Percentiles rank a stretch among this genome's conserved stretches.
Evolutionary conservation across 2,113 vertebrate genomes (phyloP).

Genomic region (Ceyx margarethae): DNA sequence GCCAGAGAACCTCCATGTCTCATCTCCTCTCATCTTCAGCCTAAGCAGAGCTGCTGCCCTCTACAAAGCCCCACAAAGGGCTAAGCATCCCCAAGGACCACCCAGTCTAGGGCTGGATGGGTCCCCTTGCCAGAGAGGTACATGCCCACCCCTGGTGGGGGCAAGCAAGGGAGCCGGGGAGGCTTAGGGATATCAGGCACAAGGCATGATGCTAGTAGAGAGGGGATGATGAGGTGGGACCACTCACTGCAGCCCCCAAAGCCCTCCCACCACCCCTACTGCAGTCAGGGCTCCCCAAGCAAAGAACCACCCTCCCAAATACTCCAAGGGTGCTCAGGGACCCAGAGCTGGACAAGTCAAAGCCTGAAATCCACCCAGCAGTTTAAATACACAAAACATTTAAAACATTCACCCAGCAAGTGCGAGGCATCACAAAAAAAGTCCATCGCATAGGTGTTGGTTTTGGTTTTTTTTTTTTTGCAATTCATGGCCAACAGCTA

Average conservation of each 20-base stretch:
- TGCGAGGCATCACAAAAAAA: accelerated
- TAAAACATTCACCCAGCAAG: too few species aligned
- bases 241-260: not conserved
- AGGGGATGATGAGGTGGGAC: not conserved
- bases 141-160: accelerated
- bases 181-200: not conserved
- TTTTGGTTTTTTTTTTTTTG: not conserved
- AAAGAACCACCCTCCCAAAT: not conserved
- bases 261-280: not conserved
- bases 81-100: not conserved
- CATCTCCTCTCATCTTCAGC: accelerated
- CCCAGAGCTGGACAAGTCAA: accelerated
- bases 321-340: not conserved
- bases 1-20: not conserved
- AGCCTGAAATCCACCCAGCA: not conserved
- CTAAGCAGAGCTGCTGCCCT: not conserved
- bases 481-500: not conserved
- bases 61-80: not conserved
- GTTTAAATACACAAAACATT: accelerated
- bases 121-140: not conserved
- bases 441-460: too few species aligned
- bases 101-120: not conserved
- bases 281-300: not conserved
- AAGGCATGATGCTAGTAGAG: too few species aligned
- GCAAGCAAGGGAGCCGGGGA: not conserved